Percentiles rank a stretch among this genome's conserved stretches.
These are phyloP conservation scores for Drosophila aff. DNA, from an alignment of 1,140 invertebrate species.

Conservation along the genomic window DNA sequence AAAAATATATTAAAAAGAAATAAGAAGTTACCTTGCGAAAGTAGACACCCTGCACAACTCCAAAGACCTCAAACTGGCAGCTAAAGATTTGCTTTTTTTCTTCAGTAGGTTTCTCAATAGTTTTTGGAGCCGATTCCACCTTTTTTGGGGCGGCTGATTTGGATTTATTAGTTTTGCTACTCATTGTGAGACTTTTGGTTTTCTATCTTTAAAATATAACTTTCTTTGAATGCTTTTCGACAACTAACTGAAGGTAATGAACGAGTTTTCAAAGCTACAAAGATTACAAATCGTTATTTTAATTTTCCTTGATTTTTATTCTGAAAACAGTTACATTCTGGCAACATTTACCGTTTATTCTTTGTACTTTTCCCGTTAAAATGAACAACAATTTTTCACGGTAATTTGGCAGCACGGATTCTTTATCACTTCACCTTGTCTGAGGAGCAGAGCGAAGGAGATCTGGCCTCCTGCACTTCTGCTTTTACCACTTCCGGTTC, in stretches of 20 bases:
- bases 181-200: slow-evolving; percentile 33
- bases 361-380: slow-evolving; percentile 1
- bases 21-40: slow-evolving; percentile 53
- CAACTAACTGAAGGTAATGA: not conserved
- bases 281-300: not conserved
- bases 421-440: slow-evolving; percentile 13
- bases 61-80: slow-evolving; percentile 57
- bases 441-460: slow-evolving; percentile 1
- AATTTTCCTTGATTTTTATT: not conserved
- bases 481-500: slow-evolving; percentile 74
- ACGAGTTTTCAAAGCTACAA: not conserved
- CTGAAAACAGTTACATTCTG: not conserved
- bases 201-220: not conserved
- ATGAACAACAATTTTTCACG: slow-evolving; percentile 41
- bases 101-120: not conserved
- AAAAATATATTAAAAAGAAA: too few relatives aligned
- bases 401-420: slow-evolving; percentile 25
- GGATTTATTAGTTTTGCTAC: slow-evolving; percentile 50
- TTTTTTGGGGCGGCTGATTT: not conserved
- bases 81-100: slow-evolving; percentile 28
- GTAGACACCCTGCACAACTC: slow-evolving; percentile 59
- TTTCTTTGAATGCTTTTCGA: not conserved
- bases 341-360: not conserved
- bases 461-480: slow-evolving; percentile 28
- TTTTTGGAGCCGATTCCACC: not conserved